These are phyloP conservation scores for Ethmia dodecea DNA, from an alignment of 2,888 invertebrate genomes.

Conservation along the genomic window DNA sequence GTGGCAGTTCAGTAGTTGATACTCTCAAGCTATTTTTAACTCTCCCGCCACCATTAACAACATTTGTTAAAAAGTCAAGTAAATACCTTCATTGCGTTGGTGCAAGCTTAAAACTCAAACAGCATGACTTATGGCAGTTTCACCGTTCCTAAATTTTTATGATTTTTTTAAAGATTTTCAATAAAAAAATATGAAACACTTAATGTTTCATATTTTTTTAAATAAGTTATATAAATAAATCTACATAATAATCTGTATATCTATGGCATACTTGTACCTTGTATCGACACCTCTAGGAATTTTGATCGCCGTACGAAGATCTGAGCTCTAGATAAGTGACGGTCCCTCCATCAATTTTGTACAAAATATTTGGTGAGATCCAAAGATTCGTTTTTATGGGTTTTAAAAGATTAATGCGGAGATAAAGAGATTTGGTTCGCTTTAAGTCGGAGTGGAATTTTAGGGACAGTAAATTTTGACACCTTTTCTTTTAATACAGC, in stretches of 20 bases:
- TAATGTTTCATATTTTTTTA: too few species aligned
- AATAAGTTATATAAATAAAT: not conserved
- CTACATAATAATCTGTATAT: conserved; percentile 23
- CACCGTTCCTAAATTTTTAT: not conserved
- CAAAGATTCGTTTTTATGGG: conserved; percentile 69
- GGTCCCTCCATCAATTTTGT: conserved; percentile 70
- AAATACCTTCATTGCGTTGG: not conserved
- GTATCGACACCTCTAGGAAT: conserved; percentile 77
- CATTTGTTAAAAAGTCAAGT: not conserved
- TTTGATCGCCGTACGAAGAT: conserved; percentile 63
- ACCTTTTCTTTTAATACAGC: conserved; percentile 42
- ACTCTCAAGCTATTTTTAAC: conserved; percentile 53
- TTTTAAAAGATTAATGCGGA: conserved; percentile 66
- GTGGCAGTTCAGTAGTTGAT: conserved; percentile 62
- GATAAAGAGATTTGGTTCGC: conserved; percentile 68
- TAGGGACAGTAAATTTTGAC: conserved; percentile 62
- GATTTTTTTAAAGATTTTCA: too few species aligned
- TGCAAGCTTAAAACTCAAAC: not conserved
- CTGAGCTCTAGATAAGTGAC: conserved; percentile 53
- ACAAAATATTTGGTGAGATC: conserved; percentile 72
- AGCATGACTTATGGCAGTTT: not conserved
- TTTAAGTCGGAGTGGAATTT: conserved; percentile 46
- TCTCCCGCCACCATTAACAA: not conserved
- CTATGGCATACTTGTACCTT: conserved; percentile 50
- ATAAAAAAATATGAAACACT: too few species aligned